phyloP scores from a whole-genome alignment of 2,888 invertebrate genomes.

The Macroteleia sp. region DNA sequence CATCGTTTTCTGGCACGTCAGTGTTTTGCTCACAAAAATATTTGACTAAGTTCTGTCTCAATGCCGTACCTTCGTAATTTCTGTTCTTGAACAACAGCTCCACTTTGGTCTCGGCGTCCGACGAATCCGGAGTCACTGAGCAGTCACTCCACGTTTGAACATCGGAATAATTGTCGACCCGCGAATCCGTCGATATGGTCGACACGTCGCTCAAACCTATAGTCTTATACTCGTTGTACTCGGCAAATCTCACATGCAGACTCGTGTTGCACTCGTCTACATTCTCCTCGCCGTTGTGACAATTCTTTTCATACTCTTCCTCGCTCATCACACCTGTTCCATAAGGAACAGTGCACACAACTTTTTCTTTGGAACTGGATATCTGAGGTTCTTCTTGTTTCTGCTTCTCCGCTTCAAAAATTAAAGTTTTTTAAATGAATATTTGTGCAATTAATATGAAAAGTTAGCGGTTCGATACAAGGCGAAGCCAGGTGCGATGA shows the following conservation, averaged over 20 bases:
- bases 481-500: no score
- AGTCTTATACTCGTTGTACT: slow-evolving; percentile 80
- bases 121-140: slow-evolving; percentile 74
- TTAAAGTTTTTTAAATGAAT: no score
- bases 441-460: no score
- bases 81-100: slow-evolving; percentile 22
- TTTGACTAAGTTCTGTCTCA: slow-evolving; percentile 22
- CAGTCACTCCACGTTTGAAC: slow-evolving; percentile 76
- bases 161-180: slow-evolving; percentile 66
- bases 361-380: slow-evolving; percentile 61
- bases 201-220: slow-evolving; percentile 77
- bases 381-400: background rate
- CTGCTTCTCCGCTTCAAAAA: no score
- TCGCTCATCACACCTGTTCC: slow-evolving; percentile 52
- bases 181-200: slow-evolving; percentile 74
- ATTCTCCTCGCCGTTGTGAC: slow-evolving; percentile 29
- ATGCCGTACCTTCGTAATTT: slow-evolving; percentile 16
- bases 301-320: slow-evolving; percentile 40
- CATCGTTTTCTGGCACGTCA: no score
- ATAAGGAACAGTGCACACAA: slow-evolving; percentile 52
- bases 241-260: slow-evolving; percentile 81
- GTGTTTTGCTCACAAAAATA: slow-evolving; percentile 21
- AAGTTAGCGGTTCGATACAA: no score
- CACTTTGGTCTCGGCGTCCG: slow-evolving; percentile 68
- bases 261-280: slow-evolving; percentile 63